Conservation (phyloP, 2,113 vertebrate species). For the Misgurnus anguillicaudatus region DNA sequence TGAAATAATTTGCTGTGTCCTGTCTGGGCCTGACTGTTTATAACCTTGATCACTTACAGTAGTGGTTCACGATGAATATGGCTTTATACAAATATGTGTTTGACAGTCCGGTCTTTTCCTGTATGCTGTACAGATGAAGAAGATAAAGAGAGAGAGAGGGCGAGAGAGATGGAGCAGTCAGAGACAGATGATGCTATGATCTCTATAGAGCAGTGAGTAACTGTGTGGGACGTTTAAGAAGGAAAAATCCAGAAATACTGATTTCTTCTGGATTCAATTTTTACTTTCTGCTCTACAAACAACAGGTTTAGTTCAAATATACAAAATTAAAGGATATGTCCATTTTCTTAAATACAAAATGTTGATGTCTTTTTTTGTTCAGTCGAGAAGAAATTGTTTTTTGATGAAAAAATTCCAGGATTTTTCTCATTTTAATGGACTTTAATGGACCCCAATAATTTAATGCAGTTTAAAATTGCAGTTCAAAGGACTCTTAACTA, state of each 20-base stretch:
- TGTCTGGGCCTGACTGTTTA: neutral
- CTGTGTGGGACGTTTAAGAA: neutral
- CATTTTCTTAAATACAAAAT: no score
- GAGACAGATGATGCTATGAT: conserved; percentile 27
- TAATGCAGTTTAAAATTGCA: no score
- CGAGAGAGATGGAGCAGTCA: conserved; percentile 30
- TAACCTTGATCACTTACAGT: neutral
- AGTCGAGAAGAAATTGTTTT: no score
- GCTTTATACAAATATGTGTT: neutral
- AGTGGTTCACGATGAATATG: neutral
- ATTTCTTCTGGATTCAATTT: no score
- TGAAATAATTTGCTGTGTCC: no score
- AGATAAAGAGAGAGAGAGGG: conserved; percentile 39
- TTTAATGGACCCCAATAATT: no score
- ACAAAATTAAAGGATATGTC: neutral
- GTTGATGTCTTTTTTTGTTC: no score
- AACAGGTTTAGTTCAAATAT: no score
- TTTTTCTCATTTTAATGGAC: no score
- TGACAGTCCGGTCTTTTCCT: neutral
- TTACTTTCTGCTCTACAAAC: no score
- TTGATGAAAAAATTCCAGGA: no score
- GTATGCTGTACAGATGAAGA: conserved; percentile 19
- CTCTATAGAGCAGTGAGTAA: conserved; percentile 48
- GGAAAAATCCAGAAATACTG: neutral
- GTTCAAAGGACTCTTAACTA: no score